A percentile compares a stretch with the other conserved stretches of the same genome.
Conservation (phyloP, 2,797 vertebrate species). For the Borostomias antarcticus region DNA sequence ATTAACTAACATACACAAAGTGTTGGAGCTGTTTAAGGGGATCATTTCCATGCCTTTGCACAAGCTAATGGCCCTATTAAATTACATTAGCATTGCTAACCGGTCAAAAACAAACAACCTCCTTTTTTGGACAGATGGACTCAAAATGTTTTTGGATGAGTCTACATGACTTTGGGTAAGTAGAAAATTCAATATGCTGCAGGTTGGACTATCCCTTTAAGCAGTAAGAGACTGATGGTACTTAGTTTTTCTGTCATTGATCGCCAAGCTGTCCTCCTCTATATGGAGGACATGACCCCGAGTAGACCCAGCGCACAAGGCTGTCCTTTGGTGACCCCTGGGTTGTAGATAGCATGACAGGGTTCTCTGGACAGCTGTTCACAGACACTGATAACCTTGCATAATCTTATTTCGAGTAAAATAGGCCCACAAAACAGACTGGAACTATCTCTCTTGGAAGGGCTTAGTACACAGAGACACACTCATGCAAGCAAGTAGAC, state of each 20-base stretch:
- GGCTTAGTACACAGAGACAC: no score
- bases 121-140: background rate
- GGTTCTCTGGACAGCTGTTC: background rate
- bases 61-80: no score
- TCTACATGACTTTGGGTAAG: background rate
- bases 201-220: background rate
- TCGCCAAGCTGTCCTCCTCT: background rate
- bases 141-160: background rate
- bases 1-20: no score
- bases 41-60: slow-evolving; percentile 1
- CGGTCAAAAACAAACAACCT: background rate
- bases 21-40: no score
- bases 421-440: background rate
- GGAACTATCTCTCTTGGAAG: no score
- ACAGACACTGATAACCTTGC: background rate
- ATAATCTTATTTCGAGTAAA: background rate
- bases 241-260: background rate
- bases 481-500: no score
- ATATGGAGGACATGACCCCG: background rate
- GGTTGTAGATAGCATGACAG: background rate
- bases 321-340: background rate
- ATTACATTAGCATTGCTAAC: background rate
- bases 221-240: background rate
- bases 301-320: background rate
- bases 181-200: background rate